Conservation (phyloP, 2,797 vertebrate genomes). For the Geotrypetes seraphini region DNA sequence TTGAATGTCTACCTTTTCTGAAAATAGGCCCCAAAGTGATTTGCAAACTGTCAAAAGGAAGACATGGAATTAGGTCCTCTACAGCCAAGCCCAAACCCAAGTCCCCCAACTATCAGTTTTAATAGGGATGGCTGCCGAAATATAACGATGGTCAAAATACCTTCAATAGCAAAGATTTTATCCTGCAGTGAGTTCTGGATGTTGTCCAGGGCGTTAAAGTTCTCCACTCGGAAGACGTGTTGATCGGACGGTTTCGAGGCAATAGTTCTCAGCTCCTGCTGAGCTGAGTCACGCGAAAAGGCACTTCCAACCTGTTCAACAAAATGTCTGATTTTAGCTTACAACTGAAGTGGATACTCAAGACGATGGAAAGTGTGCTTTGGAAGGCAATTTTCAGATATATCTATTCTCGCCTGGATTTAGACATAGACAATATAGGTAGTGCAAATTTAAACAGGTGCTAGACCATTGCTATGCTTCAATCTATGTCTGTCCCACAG, state of each 20-base stretch:
- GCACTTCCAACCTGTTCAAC: conserved; percentile 26
- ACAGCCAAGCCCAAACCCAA: fast-evolving
- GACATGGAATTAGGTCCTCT: neutral
- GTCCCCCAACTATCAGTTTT: fast-evolving
- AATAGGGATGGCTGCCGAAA: fast-evolving
- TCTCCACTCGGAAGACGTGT: conserved; percentile 32
- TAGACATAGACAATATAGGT: too few species aligned
- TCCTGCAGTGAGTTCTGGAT: conserved; percentile 35
- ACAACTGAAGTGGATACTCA: too few species aligned
- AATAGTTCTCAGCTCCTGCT: conserved; percentile 18
- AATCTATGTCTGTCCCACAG: too few species aligned
- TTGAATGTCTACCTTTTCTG: neutral
- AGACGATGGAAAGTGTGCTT: neutral
- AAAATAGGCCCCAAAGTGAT: neutral
- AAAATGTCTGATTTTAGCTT: neutral
- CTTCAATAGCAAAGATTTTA: conserved; percentile 46
- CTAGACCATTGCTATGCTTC: too few species aligned
- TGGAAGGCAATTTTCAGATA: too few species aligned
- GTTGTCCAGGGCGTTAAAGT: conserved; percentile 24
- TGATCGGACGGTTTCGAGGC: neutral
- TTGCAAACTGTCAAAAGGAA: neutral
- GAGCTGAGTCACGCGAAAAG: neutral
- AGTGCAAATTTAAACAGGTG: too few species aligned
- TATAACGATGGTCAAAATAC: conserved; percentile 4
- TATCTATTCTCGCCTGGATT: too few species aligned